Percentiles rank a stretch among this genome's conserved stretches.
phyloP scores from a whole-genome alignment of 2,888 invertebrate genomes.

The Seira musarum region DNA sequence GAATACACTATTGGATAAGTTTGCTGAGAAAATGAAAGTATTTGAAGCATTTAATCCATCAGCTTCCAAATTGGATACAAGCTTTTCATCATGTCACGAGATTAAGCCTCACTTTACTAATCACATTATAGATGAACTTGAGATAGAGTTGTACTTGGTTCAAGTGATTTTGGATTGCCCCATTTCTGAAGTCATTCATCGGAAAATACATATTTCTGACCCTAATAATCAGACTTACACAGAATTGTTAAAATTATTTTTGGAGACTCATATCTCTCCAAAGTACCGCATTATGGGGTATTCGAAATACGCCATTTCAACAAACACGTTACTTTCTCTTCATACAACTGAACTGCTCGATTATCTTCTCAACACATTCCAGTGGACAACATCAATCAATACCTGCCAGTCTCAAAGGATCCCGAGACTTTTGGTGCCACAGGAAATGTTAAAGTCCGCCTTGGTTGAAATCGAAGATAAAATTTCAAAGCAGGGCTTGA shows the following conservation, averaged over 20 bases:
- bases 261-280: slow-evolving; percentile 32
- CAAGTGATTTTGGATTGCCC: slow-evolving; percentile 49
- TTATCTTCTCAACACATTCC: slow-evolving; percentile 26
- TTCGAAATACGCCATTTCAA: slow-evolving; percentile 40
- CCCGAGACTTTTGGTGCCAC: slow-evolving; percentile 34
- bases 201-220: not conserved
- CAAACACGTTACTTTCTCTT: slow-evolving; percentile 47
- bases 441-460: slow-evolving; percentile 8
- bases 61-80: slow-evolving; percentile 5
- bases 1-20: slow-evolving; percentile 29
- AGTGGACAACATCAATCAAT: slow-evolving; percentile 44
- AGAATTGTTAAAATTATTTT: slow-evolving; percentile 33
- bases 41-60: slow-evolving; percentile 36
- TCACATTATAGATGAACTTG: slow-evolving; percentile 42
- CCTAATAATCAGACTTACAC: slow-evolving; percentile 29
- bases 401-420: slow-evolving; percentile 46
- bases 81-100: slow-evolving; percentile 38
- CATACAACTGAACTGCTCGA: slow-evolving; percentile 49
- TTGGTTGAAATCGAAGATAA: slow-evolving; percentile 27
- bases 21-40: slow-evolving; percentile 34
- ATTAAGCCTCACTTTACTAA: slow-evolving; percentile 52
- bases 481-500: slow-evolving; percentile 19
- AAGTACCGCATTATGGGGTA: slow-evolving; percentile 37
- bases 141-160: slow-evolving; percentile 33
- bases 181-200: slow-evolving; percentile 35